These are phyloP conservation scores for Ramphastos sulfuratus DNA, from an alignment of 2,113 vertebrate genomes.

Conservation along the genomic window DNA sequence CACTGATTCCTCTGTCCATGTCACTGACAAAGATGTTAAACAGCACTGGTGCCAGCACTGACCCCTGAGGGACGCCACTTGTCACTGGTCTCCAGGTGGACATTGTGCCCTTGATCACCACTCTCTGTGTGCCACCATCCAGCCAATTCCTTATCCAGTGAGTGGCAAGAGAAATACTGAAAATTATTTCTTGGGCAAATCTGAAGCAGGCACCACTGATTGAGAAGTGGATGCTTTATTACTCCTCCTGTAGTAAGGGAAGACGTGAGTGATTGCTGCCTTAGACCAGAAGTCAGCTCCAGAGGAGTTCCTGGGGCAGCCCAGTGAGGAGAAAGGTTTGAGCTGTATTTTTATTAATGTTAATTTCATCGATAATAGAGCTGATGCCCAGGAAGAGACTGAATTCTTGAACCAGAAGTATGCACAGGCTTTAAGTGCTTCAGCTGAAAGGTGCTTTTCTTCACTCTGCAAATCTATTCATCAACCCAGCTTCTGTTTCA, in stretches of 20 bases:
- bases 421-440: neutral
- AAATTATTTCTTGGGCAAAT: neutral
- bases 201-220: neutral
- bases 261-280: neutral
- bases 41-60: too few species aligned
- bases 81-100: too few species aligned
- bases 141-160: too few species aligned
- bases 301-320: neutral
- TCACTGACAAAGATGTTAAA: too few species aligned
- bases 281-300: neutral
- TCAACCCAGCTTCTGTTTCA: neutral
- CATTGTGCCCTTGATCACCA: too few species aligned
- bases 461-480: neutral
- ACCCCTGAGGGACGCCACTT: too few species aligned
- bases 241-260: neutral
- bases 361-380: neutral
- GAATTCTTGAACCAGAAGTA: neutral
- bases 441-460: neutral
- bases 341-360: neutral
- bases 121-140: too few species aligned
- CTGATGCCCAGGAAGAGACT: neutral
- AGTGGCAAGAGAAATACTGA: neutral
- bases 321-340: neutral
- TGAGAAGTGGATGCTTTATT: neutral
- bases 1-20: too few species aligned